These are phyloP conservation scores for Microtus pennsylvanicus DNA, from an alignment of 2,113 vertebrate genomes.

Conservation along the genomic window DNA sequence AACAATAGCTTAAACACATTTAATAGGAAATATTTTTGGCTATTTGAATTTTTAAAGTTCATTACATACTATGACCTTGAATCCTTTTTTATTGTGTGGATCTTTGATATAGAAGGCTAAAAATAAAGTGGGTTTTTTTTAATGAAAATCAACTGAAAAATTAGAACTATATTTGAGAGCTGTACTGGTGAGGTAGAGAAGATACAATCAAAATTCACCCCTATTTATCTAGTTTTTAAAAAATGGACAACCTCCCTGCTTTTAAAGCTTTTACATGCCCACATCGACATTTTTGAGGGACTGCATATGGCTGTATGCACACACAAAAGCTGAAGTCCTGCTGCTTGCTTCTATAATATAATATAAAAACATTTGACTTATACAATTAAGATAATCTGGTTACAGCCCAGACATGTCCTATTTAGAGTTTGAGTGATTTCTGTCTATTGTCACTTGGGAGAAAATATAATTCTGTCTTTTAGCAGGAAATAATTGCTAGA, in stretches of 20 bases:
- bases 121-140: background rate
- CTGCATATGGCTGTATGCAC: background rate
- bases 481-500: conserved; percentile 60
- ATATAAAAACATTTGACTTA: conserved; percentile 70
- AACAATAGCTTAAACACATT: conserved; percentile 44
- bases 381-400: conserved; percentile 63
- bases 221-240: background rate
- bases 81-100: background rate
- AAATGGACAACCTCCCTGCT: background rate
- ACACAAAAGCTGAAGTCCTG: background rate
- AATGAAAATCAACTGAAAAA: conserved; percentile 34
- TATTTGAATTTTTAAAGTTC: conserved; percentile 24
- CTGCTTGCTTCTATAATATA: conserved; percentile 61
- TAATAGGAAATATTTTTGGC: conserved; percentile 20
- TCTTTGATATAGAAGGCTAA: background rate
- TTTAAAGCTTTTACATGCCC: conserved; percentile 2
- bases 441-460: conserved; percentile 65
- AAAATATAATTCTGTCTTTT: conserved; percentile 73
- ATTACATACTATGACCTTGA: background rate
- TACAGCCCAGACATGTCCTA: conserved; percentile 55
- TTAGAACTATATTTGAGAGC: conserved; percentile 19
- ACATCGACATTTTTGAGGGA: background rate
- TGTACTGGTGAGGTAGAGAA: background rate
- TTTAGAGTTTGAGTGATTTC: conserved; percentile 73
- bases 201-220: background rate